Base-by-base conservation (phyloP, 23 tunicate species). In the Diplosoma virens region DNA sequence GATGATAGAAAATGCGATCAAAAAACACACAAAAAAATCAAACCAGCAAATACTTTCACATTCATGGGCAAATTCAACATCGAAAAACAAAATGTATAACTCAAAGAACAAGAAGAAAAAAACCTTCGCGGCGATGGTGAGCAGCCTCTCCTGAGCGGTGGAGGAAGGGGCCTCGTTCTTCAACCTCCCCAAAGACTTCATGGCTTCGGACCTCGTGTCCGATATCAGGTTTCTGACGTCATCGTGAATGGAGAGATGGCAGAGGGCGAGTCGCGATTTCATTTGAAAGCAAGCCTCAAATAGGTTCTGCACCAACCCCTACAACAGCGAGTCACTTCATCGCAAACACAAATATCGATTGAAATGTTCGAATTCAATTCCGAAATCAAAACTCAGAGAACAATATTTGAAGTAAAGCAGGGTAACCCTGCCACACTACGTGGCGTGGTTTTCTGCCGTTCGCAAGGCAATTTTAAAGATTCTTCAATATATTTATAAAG, bases 241-340 rank as follows among this genome's bases (percentile, higher is more conserved):
- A 67, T 92, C 88, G 32, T 92, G 82, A 25, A 92, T 54, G 37
- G 84, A 66, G 41, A 92, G 67, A 41, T 92, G 97, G 58, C 84
- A 84, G 58, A 86, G 85, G 34, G 87, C 79, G 31, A 92, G 77
- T 20, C 79, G 82, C 2, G 86, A 47, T 53, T 92, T 92, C 87
- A 92, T 76, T 68, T 81, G 82, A 26, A 85, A 85, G 52, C 97
- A 92, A 33, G 59, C 81, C 50, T 85, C 84, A 48, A 85, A 92
- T 60, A 92, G 70, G 28, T 81, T 82, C 75, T 92, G 81, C 27
- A 92, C 87, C 59, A 85, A 73, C 2, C 85, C 93, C 97, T 92
- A 54, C n/a, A n/a, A n/a, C n/a, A n/a, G n/a, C n/a, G n/a, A n/a
- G n/a, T n/a, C n/a, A n/a, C n/a, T n/a, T n/a, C n/a, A n/a, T n/a